Conservation (phyloP, 2,888 invertebrate genomes). For the Agrypnus murinus region DNA sequence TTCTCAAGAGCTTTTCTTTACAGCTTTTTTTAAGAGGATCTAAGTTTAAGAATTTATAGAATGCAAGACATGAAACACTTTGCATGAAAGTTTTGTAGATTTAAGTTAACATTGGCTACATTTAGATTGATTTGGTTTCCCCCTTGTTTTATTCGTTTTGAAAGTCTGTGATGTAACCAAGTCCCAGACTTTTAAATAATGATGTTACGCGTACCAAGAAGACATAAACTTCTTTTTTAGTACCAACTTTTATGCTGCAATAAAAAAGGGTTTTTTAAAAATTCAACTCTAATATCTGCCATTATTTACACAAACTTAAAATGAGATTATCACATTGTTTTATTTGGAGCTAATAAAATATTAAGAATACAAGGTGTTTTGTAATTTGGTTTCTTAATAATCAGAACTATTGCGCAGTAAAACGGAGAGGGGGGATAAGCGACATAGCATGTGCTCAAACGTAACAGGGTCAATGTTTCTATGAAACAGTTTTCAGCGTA, state of each 20-base stretch:
- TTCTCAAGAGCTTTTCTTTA: slow-evolving; percentile 31
- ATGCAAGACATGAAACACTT: slow-evolving; percentile 6
- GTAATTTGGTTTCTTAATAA: too few relatives aligned
- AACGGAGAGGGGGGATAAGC: too few relatives aligned
- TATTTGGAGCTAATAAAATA: too few relatives aligned
- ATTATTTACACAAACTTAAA: too few relatives aligned
- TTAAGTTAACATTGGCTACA: not conserved
- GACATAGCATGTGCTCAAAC: too few relatives aligned
- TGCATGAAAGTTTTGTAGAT: not conserved
- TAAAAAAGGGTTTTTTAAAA: not conserved
- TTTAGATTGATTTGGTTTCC: slow-evolving; percentile 12
- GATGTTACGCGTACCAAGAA: too few relatives aligned
- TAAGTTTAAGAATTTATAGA: slow-evolving; percentile 28
- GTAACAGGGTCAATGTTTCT: too few relatives aligned
- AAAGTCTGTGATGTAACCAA: not conserved
- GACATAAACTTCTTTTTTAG: not conserved
- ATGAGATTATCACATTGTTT: too few relatives aligned
- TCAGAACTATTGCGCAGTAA: too few relatives aligned
- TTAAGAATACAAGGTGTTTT: too few relatives aligned
- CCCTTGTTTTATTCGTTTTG: not conserved
- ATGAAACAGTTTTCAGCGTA: too few relatives aligned
- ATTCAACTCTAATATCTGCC: not conserved
- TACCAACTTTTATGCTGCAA: slow-evolving; percentile 1
- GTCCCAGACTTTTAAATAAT: too few relatives aligned
- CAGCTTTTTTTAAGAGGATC: slow-evolving; percentile 32